Percentiles rank a stretch among this genome's conserved stretches.
These are phyloP conservation scores for Volucella zonaria DNA, from an alignment of 2,888 invertebrate species.

Conservation along the genomic window DNA sequence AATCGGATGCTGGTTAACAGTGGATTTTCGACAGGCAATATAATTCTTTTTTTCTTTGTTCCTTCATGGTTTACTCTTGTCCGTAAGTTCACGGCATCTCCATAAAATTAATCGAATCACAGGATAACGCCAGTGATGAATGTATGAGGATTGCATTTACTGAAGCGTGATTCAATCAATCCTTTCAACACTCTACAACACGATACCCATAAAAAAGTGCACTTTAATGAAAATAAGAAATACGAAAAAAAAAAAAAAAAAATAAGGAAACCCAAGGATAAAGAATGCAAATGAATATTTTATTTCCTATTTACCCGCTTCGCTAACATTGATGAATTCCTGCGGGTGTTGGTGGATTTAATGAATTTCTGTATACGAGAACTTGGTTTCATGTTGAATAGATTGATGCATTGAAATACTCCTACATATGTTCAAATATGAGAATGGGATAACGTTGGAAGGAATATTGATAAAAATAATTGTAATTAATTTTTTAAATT, in stretches of 20 bases:
- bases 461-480: too few relatives aligned
- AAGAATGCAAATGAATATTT: slow-evolving; percentile 51
- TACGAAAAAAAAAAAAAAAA: slow-evolving; percentile 5
- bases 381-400: slow-evolving; percentile 16
- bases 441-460: too few relatives aligned
- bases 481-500: too few relatives aligned
- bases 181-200: slow-evolving; percentile 68
- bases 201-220: slow-evolving; percentile 58
- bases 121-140: slow-evolving; percentile 61
- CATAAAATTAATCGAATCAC: slow-evolving; percentile 73
- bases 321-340: slow-evolving; percentile 28
- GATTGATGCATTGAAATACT: not conserved
- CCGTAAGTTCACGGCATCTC: slow-evolving; percentile 50
- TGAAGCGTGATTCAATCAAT: slow-evolving; percentile 71
- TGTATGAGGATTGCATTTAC: slow-evolving; percentile 61
- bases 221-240: slow-evolving; percentile 47
- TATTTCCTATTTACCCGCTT: slow-evolving; percentile 39
- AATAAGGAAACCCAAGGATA: not conserved
- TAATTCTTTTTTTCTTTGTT: slow-evolving; percentile 25
- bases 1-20: slow-evolving; percentile 60
- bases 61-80: slow-evolving; percentile 12
- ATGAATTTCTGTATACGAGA: slow-evolving; percentile 30
- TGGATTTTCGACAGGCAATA: slow-evolving; percentile 64
- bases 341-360: slow-evolving; percentile 31
- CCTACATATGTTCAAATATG: too few relatives aligned